phyloP scores from a whole-genome alignment of 2,888 invertebrate genomes.

The Nematopogon swammerdamellus region DNA sequence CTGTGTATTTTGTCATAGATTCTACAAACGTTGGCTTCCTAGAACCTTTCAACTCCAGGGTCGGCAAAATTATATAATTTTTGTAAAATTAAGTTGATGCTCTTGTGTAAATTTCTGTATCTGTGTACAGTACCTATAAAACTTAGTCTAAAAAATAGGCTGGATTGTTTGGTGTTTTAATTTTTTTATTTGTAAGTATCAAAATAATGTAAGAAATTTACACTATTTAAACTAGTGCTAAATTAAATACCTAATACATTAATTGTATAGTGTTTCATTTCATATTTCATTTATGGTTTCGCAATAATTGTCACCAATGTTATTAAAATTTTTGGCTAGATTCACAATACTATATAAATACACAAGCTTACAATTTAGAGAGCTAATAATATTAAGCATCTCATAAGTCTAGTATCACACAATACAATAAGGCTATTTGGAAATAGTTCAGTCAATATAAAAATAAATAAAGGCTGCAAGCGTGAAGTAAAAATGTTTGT shows the following conservation, averaged over 20 bases:
- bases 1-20: too few species aligned
- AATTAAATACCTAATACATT: neutral
- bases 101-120: neutral
- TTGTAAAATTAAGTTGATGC: neutral
- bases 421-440: too few species aligned
- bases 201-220: neutral
- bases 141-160: neutral
- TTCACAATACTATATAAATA: too few species aligned
- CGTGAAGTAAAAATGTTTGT: neutral
- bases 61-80: too few species aligned
- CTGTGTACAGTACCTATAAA: neutral
- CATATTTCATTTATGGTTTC: neutral
- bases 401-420: too few species aligned
- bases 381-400: too few species aligned
- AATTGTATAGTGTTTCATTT: neutral
- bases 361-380: too few species aligned
- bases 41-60: too few species aligned
- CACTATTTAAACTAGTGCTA: neutral
- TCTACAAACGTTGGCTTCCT: too few species aligned
- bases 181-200: neutral
- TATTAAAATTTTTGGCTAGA: too few species aligned
- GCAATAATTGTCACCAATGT: neutral
- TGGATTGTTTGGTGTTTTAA: neutral
- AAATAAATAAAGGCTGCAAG: too few species aligned
- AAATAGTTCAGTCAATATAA: too few species aligned